Base-by-base conservation (phyloP, 2,888 invertebrate genomes). In the Caenorhabditis sp. region DNA sequence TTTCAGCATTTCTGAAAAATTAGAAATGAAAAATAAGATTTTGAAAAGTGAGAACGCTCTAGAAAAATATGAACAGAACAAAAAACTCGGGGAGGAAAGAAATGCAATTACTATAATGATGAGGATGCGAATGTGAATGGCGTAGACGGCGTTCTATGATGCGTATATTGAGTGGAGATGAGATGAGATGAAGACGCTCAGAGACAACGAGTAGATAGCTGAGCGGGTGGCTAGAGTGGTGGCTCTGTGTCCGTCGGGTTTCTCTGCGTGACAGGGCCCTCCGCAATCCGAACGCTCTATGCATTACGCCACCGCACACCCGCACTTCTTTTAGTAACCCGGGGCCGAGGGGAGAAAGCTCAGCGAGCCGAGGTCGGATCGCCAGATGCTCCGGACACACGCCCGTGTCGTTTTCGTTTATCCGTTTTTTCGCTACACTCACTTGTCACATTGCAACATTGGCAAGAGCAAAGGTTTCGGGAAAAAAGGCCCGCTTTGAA, bases 301-400 rank as follows among this genome's bases (percentile, higher is more conserved):
- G 24, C 18, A 44, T n/a, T 53, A 65, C 74, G 51, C 37, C 61
- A 51, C 64, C 64, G 58, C 74, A 60, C 58, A 67, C 58, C 60
- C 65, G 74, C 74, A 74, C 76, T 76, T 76, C 76, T 76, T 60
- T 58, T 65, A 58, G 65, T 51, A 72, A 72, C 56, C 72, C 32
- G 35, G 22, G 51, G n/a, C n/a, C n/a, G n/a, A 40, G 13, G 50
- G 69, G 26, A 22, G 20, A 37, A 35, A 60, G 76, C 76, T 61
- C 65, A 28, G 51, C 22, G 67, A 74, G 74, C 58, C 44, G 58
- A 65, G 74, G 74, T 74, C 74, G 65, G 51, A 58, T 51, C 47
- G 35, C 50, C 53, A n/a, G 67, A 76, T 76, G 53, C 67, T 67
- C 67, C 24, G n/a, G 51, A 35, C 40, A 32, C 40, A 53, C n/a